Evolutionary conservation across 2,113 vertebrate species (phyloP).

Genomic region (Butastur rufipennis): DNA sequence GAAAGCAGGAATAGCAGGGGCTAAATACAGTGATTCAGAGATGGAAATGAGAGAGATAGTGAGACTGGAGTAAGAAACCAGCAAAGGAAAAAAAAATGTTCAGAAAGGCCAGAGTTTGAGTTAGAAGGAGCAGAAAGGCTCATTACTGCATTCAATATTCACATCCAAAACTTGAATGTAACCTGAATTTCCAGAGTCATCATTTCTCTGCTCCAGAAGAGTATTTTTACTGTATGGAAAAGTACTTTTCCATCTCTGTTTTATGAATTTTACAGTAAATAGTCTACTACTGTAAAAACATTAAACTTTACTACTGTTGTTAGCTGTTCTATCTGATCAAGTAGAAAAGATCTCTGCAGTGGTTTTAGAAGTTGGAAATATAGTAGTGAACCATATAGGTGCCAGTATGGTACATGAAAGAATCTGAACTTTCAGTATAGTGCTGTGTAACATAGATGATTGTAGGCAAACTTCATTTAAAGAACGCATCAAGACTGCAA

Average conservation of each 20-base stretch:
- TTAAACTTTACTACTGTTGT: neutral
- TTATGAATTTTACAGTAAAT: neutral
- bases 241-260: neutral
- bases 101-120: neutral
- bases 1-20: neutral
- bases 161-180: neutral
- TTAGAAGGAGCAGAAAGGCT: neutral
- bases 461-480: neutral
- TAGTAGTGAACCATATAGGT: neutral
- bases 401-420: neutral
- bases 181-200: neutral
- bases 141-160: neutral
- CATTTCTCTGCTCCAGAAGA: neutral
- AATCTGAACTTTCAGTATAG: neutral
- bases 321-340: neutral
- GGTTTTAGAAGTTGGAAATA: neutral
- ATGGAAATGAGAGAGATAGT: neutral
- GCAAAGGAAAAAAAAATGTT: neutral
- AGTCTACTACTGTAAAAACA: neutral
- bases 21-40: neutral
- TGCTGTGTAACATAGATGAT: neutral
- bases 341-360: neutral
- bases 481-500: neutral
- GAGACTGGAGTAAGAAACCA: neutral
- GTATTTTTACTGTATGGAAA: neutral